Conservation (phyloP, 2,888 invertebrate species). For the Scaptomyza polygonia region DNA sequence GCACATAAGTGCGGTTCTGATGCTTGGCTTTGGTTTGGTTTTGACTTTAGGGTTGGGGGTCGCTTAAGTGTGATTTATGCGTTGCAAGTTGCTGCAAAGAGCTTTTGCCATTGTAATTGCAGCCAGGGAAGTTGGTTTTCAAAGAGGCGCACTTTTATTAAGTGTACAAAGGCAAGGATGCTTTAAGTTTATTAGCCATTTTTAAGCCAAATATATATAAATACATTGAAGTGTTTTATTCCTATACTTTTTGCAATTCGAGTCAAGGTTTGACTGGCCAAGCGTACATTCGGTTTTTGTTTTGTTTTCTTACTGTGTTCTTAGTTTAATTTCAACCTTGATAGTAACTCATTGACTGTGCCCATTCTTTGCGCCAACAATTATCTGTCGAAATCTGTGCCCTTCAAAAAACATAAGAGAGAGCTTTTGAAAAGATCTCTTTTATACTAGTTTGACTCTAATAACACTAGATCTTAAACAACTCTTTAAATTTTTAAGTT, state of each 20-base stretch:
- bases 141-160: constrained; percentile 20
- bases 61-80: constrained; percentile 68
- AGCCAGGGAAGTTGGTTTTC: constrained; percentile 10
- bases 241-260: not conserved
- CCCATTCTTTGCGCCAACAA: constrained; percentile 19
- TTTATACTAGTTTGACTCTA: not conserved
- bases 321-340: constrained; percentile 9
- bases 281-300: not conserved
- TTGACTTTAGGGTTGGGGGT: constrained; percentile 5
- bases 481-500: constrained; percentile 1
- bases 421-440: constrained; percentile 14
- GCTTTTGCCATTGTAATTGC: constrained; percentile 48
- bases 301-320: not conserved
- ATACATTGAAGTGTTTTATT: not conserved
- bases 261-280: not conserved
- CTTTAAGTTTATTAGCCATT: constrained; percentile 6
- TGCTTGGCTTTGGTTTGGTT: constrained; percentile 18
- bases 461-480: not conserved
- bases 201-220: not conserved
- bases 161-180: not conserved
- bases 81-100: constrained; percentile 31
- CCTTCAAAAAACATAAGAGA: constrained; percentile 32
- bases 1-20: constrained; percentile 31
- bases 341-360: constrained; percentile 2
- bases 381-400: constrained; percentile 8